phyloP scores from a whole-genome alignment of 2,888 invertebrate species.

The Dyspetes luteomarginatus region DNA sequence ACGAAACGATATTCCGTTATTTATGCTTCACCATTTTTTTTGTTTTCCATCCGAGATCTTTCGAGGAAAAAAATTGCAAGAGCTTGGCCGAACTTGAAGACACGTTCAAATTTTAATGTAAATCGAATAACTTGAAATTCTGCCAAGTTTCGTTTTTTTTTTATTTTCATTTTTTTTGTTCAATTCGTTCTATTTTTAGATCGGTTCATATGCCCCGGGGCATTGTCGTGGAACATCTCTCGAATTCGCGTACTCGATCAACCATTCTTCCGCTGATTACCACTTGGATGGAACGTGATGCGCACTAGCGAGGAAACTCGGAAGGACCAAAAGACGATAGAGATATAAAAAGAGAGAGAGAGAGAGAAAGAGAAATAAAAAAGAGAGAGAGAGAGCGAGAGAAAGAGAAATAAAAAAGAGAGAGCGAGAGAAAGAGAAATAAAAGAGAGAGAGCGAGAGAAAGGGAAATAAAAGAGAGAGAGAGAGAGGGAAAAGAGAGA shows the following conservation, averaged over 20 bases:
- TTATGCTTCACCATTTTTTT: not conserved
- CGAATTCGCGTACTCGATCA: constrained; percentile 36
- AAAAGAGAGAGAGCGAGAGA: not conserved
- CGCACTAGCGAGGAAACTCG: not conserved
- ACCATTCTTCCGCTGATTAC: constrained; percentile 47
- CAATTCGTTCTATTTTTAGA: not conserved
- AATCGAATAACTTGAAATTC: too few species aligned
- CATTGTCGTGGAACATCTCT: constrained; percentile 11
- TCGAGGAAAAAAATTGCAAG: not conserved
- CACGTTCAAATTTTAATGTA: not conserved
- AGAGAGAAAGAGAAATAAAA: not conserved
- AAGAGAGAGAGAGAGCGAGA: not conserved
- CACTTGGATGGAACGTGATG: constrained; percentile 39
- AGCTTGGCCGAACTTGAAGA: not conserved
- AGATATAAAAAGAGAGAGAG: not conserved
- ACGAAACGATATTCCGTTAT: not conserved
- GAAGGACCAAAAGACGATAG: not conserved
- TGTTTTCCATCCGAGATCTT: not conserved
- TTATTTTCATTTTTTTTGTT: constrained; percentile 2
- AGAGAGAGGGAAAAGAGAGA: constrained; percentile 5
- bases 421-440: not conserved
- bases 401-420: constrained; percentile 2
- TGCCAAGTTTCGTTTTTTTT: not conserved
- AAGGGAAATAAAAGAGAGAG: not conserved
- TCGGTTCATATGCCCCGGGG: constrained; percentile 3